These are phyloP conservation scores for Monoplex corrugatus DNA, from an alignment of 2,888 invertebrate genomes.

Conservation along the genomic window DNA sequence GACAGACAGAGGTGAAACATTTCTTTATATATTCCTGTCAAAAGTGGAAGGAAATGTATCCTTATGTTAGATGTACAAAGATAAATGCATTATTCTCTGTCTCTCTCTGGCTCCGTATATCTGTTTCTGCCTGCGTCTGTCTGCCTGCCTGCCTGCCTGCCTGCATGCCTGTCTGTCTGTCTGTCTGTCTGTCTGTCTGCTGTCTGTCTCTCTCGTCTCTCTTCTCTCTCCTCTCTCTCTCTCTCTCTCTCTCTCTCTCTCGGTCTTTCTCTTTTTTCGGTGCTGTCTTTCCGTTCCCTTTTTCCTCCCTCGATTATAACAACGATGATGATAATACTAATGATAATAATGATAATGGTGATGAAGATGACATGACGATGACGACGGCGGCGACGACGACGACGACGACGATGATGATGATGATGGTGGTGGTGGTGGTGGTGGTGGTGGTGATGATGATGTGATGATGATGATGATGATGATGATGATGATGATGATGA, in stretches of 20 bases:
- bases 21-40: too few relatives aligned
- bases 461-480: constrained; percentile 13
- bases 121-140: too few relatives aligned
- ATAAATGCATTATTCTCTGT: not conserved
- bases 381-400: not conserved
- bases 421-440: not conserved
- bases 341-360: too few relatives aligned
- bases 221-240: not conserved
- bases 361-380: not conserved
- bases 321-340: too few relatives aligned
- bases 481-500: not conserved
- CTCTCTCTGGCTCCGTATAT: too few relatives aligned
- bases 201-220: not conserved
- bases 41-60: too few relatives aligned
- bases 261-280: not conserved
- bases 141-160: not conserved
- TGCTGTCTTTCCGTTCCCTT: not conserved
- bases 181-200: not conserved
- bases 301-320: not conserved
- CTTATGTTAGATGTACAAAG: not conserved
- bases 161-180: not conserved
- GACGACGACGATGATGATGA: not conserved
- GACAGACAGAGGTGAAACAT: too few relatives aligned
- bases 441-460: not conserved
- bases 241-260: not conserved